phyloP scores from a whole-genome alignment of 2,888 invertebrate species.

The Eretmocerus hayati region DNA sequence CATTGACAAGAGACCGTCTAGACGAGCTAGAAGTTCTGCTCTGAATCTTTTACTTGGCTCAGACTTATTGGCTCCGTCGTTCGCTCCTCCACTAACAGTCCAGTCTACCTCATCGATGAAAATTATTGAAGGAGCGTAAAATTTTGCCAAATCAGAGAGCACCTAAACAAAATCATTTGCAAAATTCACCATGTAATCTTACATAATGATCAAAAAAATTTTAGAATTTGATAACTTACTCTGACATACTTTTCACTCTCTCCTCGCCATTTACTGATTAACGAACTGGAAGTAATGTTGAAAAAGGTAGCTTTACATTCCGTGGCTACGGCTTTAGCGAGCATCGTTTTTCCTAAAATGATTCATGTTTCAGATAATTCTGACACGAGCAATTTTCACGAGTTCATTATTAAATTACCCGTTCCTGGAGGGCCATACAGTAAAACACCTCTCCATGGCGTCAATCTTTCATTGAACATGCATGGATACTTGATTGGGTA shows the following conservation, averaged over 20 bases:
- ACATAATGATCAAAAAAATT: neutral
- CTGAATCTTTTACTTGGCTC: constrained; percentile 68
- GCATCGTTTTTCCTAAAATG: constrained; percentile 67
- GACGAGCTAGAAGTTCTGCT: constrained; percentile 78
- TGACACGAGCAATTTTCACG: neutral
- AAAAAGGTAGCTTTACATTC: constrained; percentile 80
- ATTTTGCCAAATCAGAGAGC: constrained; percentile 78
- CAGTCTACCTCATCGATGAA: constrained; percentile 92
- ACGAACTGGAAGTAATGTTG: constrained; percentile 80
- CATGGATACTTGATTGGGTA: constrained; percentile 71
- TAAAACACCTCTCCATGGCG: constrained; percentile 70
- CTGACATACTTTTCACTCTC: constrained; percentile 91
- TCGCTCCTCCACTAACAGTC: constrained; percentile 54
- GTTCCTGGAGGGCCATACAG: constrained; percentile 75
- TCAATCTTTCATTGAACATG: constrained; percentile 59
- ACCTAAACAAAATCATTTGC: constrained; percentile 50
- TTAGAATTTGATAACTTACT: constrained; percentile 45
- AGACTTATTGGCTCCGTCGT: constrained; percentile 46
- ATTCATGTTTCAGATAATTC: neutral
- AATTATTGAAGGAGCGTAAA: constrained; percentile 81
- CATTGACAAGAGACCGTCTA: constrained; percentile 65
- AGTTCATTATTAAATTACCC: constrained; percentile 49
- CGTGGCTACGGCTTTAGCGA: constrained; percentile 82
- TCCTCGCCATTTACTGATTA: constrained; percentile 94
- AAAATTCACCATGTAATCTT: neutral